Conservation (phyloP, 1,140 invertebrate genomes). For the Drosophila bocqueti region DNA sequence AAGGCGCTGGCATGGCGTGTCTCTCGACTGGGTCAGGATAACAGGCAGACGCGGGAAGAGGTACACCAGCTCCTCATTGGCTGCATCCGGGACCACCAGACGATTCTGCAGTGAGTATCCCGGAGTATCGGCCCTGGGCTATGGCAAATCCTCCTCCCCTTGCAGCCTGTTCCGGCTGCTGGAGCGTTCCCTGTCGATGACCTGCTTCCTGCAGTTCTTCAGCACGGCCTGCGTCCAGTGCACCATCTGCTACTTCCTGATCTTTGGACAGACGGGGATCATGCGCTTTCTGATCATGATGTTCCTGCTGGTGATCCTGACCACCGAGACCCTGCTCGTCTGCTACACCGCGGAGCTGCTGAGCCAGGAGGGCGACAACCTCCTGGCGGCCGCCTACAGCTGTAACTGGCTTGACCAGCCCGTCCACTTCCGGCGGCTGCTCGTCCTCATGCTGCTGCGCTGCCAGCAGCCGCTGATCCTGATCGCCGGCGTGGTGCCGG, state of each 20-base stretch:
- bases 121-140: no score
- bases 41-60: not conserved
- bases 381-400: conserved; percentile 51
- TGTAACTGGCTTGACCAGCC: conserved; percentile 70
- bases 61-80: conserved; percentile 13
- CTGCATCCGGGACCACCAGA: conserved; percentile 69
- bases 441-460: conserved; percentile 55
- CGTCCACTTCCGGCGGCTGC: conserved; percentile 40
- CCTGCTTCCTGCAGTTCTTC: conserved; percentile 63
- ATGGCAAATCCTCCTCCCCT: not conserved
- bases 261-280: conserved; percentile 29
- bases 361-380: conserved; percentile 30
- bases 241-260: conserved; percentile 44
- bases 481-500: conserved; percentile 46
- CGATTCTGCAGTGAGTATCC: conserved; percentile 44
- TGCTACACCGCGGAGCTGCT: conserved; percentile 66
- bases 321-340: conserved; percentile 54
- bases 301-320: conserved; percentile 33
- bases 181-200: conserved; percentile 38
- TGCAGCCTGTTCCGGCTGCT: conserved; percentile 36
- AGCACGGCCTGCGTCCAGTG: conserved; percentile 57
- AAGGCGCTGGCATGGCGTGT: no score
- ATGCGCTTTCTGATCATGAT: conserved; percentile 29
- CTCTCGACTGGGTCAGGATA: not conserved
- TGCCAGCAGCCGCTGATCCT: conserved; percentile 50